Base-by-base conservation (phyloP, 2,797 vertebrate genomes). In the Paratrypauchen microcephalus region DNA sequence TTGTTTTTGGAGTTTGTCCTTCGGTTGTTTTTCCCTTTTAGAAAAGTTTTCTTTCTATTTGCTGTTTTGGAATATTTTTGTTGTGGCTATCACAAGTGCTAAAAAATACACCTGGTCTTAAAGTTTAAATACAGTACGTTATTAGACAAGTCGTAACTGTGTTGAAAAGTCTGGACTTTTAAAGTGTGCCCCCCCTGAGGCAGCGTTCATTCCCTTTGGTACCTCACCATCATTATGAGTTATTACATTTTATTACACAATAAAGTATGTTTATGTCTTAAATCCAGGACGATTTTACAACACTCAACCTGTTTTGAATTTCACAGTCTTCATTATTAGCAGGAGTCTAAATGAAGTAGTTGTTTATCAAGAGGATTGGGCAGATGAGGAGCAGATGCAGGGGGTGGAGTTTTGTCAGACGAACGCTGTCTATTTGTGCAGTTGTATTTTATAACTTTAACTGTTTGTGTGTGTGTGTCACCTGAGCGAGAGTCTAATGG, bases 351-450 rank as follows among this genome's bases (percentile, higher is more conserved):
- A 76, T 79, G 45, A 83, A 73, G 71, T 57, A 45, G 19, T 71
- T 84, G 80, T 86, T 84, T 82, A 73, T 87, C 76, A 59, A 82
- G 23, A 58, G 54, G 76, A 74, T 80, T 70, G 66, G 61, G 71
- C 55, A 73, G 78, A 89, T 88, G 77, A 55, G 72, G 86, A 91
- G 77, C 89, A 90, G 85, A 87, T 88, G 89, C 74, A 67, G 75
- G 76, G 74, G 75, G 61, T 61, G 73, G 83, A 73, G 70, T 55
- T 76, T 66, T 55, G 36, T 80, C 47, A 21, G 39, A 59, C 79
- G 80, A 86, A 83, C 76, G 66, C 72, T 57, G 68, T 78, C 73
- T 82, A 76, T 74, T 76, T 73, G 52, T 70, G 72, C 79, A 77
- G 77, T 81, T 80, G 76, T 81, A 79, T 81, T 85, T 75, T 83